Evolutionary conservation across 2,113 vertebrate genomes (phyloP).

Genomic region (Corythoichthys intestinalis): DNA sequence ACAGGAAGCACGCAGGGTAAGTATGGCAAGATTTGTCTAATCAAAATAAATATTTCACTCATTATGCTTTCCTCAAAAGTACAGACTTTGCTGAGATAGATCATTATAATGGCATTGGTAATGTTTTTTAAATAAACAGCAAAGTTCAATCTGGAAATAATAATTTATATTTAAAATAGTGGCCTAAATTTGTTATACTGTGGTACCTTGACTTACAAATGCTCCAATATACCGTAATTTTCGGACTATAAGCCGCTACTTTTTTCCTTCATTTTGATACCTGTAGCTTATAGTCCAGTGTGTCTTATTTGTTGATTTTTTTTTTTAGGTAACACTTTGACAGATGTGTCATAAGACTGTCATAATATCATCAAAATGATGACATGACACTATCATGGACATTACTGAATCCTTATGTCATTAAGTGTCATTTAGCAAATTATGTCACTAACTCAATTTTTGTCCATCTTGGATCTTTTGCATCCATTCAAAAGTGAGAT

Average conservation of each 20-base stretch:
- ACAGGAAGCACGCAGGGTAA: slow-evolving; percentile 93
- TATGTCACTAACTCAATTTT: too few species aligned
- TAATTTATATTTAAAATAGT: background rate
- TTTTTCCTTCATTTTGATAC: background rate
- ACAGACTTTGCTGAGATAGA: background rate
- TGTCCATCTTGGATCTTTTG: too few species aligned
- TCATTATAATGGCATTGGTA: background rate
- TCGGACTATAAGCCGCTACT: too few species aligned
- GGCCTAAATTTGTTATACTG: background rate
- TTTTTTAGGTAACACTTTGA: too few species aligned
- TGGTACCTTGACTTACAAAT: background rate
- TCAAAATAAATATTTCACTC: background rate
- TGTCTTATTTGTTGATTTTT: too few species aligned
- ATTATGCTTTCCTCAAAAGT: background rate
- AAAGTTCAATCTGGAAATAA: background rate
- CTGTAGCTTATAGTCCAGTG: too few species aligned
- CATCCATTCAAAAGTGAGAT: too few species aligned
- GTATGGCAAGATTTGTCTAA: slow-evolving; percentile 39
- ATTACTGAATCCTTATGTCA: too few species aligned
- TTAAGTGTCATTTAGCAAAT: too few species aligned
- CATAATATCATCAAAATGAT: too few species aligned
- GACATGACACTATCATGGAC: too few species aligned
- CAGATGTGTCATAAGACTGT: too few species aligned
- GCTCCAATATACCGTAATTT: background rate
- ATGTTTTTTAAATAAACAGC: background rate